Conservation (phyloP, 2,888 invertebrate genomes). For the Villa cingulata region DNA sequence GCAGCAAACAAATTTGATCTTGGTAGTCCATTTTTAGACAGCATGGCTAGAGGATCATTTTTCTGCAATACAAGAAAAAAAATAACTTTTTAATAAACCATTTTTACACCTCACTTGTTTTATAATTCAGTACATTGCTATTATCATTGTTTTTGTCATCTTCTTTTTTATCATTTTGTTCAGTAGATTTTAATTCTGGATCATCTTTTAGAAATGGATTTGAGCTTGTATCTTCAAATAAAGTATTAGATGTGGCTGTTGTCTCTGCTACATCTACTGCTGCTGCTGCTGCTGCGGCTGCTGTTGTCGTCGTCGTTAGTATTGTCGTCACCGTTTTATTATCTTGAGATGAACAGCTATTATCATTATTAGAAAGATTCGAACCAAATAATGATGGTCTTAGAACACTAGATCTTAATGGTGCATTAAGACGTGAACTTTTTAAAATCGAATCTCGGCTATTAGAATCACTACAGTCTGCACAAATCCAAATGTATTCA, state of each 20-base stretch:
- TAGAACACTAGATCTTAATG: slow-evolving; percentile 23
- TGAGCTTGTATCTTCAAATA: slow-evolving; percentile 11
- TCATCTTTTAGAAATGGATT: slow-evolving; percentile 30
- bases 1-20: slow-evolving; percentile 30
- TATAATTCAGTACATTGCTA: neutral
- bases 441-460: slow-evolving; percentile 26
- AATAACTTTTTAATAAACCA: neutral
- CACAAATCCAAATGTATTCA: slow-evolving; percentile 21
- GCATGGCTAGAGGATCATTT: slow-evolving; percentile 26
- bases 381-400: slow-evolving; percentile 26
- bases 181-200: slow-evolving; percentile 9
- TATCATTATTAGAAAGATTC: slow-evolving; percentile 6
- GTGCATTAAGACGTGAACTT: slow-evolving; percentile 24
- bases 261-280: neutral
- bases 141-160: slow-evolving; percentile 17
- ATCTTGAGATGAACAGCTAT: too few species aligned
- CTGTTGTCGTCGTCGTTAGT: too few species aligned
- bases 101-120: neutral
- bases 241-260: neutral
- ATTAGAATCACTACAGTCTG: slow-evolving; percentile 32
- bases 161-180: slow-evolving; percentile 13
- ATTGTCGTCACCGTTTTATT: neutral
- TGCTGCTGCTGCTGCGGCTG: too few species aligned
- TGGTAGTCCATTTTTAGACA: slow-evolving; percentile 32
- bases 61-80: neutral